Conservation (phyloP, 2,113 vertebrate species). For the Pollimyrus isidori region DNA sequence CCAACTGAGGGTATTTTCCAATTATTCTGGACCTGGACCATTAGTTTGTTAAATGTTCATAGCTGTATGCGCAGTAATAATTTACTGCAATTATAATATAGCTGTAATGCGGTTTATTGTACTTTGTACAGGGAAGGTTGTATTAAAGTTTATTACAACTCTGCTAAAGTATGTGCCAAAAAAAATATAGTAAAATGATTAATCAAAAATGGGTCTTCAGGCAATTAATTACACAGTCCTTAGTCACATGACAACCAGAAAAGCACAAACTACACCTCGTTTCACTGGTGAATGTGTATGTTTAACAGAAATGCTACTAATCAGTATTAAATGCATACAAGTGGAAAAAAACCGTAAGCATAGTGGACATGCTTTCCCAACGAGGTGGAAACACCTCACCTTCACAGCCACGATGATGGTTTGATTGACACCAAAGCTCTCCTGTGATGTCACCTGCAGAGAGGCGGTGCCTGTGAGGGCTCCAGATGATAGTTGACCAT, state of each 20-base stretch:
- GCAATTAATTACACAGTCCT: background rate
- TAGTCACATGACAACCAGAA: background rate
- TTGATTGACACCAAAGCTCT: constrained; percentile 68
- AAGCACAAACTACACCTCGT: background rate
- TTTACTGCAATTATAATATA: background rate
- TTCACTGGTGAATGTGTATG: background rate
- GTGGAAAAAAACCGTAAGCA: background rate
- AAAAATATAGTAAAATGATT: background rate
- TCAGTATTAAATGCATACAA: background rate
- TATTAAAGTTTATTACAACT: background rate
- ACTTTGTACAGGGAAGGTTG: background rate
- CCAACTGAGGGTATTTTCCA: background rate
- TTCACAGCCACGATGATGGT: constrained; percentile 62
- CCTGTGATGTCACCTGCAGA: constrained; percentile 76
- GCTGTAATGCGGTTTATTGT: background rate
- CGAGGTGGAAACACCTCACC: constrained; percentile 40
- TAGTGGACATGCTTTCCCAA: background rate
- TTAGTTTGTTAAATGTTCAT: background rate
- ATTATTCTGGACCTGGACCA: background rate
- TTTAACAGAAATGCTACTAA: background rate
- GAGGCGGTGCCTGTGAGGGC: constrained; percentile 70
- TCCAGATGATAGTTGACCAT: constrained; percentile 72
- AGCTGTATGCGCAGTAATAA: background rate
- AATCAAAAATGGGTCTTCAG: background rate
- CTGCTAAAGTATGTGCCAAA: background rate